Evolutionary conservation across 53 echinoderm and acorn worm genomes (phyloP), one percentile per base, ranked within the genome.

Genomic region (Henricia sp.): DNA sequence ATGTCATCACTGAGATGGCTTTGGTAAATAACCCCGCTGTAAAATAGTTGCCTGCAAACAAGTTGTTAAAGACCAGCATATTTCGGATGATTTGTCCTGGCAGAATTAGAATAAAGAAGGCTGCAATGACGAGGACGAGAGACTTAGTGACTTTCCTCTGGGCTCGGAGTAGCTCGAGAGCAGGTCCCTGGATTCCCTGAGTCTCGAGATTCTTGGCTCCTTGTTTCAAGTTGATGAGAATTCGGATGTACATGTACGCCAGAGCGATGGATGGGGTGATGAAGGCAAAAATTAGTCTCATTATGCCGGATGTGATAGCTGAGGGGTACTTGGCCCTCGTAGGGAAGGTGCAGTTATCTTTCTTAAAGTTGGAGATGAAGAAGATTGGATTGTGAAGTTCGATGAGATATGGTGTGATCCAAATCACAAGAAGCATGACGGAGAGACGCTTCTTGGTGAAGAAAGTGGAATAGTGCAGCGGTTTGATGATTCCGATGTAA

Each of bases 121-220:
- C 75, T 75, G 26, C 55, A 23, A 55, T 57, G 14, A 75, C 75
- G 23, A 75, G 27, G 4, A 55, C 3, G 11, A 75, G 75, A 57
- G 75, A 55, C 57, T 75, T 33, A 27, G 75, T 75, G 75, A 75
- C 75, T 75, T 75, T 75, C 58, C 39, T 75, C 27, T 37, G 24
- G 17, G 75, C 75, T 75, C 57, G 75, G 13, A 38, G 58, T 26
- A 75, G 27, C 40, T 75, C 75, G 55, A 56, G 75, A 39, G 57
- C 56, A 40, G 75, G 75, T 1, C 75, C 58, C 51, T 75, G 75
- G 75, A 75, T 41, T 37, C 75, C 75, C 57, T 75, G 57, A 6
- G 55, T 57, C 40, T 75, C 75, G 57, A 75, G 58, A 75, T 42
- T 56, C 40, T 13, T 40, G 13, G 75, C 75, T 20, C 75, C 75